Evolutionary conservation across 2,888 invertebrate genomes (phyloP), one percentile per base, ranked within the genome.

Genomic region (Blera fallax): DNA sequence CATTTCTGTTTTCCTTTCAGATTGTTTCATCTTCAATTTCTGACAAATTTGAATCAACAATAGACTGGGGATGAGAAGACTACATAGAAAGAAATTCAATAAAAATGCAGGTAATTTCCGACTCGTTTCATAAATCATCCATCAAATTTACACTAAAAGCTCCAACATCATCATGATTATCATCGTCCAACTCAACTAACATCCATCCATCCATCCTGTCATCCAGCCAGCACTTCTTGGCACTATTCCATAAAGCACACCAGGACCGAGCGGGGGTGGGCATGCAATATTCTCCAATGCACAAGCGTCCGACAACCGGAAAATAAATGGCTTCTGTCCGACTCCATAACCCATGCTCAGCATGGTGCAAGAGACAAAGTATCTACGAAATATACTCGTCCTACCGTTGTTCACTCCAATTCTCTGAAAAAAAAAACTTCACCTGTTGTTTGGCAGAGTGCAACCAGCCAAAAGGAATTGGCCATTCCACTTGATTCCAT

Each of bases 41-140:
- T 89, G 70, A 88, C n/a, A 72, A 78, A 91, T 88, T 89, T 88
- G 87, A 87, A 87, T 88, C 89, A 89, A 90, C 88, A 90, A 88
- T 88, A 88, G 90, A 90, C 90, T 91, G 91, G 91, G 91, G 90
- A 91, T 91, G 91, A 91, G 89, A 91, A 89, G 88, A 90, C 88
- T 89, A 91, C 88, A 90, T 88, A 91, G 89, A 90, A 90, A 89
- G 89, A 89, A 91, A 89, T 90, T 89, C 88, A 90, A 90, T 88
- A 88, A 91, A 90, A 89, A 91, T 91, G 91, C 91, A 91, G 91
- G 91, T 91, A 89, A 90, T 87, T 52, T 21, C 8, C 14, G 4
- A 21, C 50, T 16, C 65, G 1, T 58, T 69, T 73, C 10, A 2
- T 6, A 8, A 48, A 32, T 37, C 43, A 21, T 6, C 54, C 64